Percentiles rank a stretch among this genome's conserved stretches.
Conservation (phyloP, 2,797 vertebrate species). For the Poecile montanus region DNA sequence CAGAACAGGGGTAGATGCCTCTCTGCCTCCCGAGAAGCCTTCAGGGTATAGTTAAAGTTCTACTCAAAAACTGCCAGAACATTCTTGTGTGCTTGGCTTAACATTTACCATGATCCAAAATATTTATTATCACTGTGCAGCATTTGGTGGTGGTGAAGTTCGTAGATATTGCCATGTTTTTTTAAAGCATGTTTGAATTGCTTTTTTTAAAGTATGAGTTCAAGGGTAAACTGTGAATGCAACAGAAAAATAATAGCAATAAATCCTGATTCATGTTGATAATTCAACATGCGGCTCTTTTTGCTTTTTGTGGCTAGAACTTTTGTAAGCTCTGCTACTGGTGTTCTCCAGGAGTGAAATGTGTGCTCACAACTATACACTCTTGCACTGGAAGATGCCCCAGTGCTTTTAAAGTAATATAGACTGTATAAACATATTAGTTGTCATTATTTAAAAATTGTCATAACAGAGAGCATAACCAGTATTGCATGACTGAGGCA, state of each 20-base stretch:
- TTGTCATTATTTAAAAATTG: not conserved
- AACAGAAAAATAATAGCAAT: not conserved
- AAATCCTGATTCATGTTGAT: not conserved
- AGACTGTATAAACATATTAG: not conserved
- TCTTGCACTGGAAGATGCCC: not conserved
- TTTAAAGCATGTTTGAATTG: not conserved
- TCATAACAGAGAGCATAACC: not conserved
- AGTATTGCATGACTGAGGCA: not conserved
- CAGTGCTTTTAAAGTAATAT: not conserved
- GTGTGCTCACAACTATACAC: rapidly evolving
- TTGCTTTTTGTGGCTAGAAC: not conserved
- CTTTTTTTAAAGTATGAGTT: not conserved
- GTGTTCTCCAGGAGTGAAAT: not conserved
- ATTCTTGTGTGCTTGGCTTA: not conserved
- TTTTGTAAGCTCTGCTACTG: not conserved
- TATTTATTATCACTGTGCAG: not conserved
- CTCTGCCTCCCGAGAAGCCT: not conserved
- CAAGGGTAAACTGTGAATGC: not conserved
- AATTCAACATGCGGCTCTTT: not conserved
- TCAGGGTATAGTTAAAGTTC: not conserved
- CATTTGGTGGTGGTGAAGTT: not conserved
- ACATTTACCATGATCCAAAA: not conserved
- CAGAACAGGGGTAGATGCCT: rapidly evolving
- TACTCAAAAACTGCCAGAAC: not conserved
- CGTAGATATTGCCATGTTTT: not conserved